phyloP scores from a whole-genome alignment of 2,797 vertebrate genomes.

The Mallotus villosus region DNA sequence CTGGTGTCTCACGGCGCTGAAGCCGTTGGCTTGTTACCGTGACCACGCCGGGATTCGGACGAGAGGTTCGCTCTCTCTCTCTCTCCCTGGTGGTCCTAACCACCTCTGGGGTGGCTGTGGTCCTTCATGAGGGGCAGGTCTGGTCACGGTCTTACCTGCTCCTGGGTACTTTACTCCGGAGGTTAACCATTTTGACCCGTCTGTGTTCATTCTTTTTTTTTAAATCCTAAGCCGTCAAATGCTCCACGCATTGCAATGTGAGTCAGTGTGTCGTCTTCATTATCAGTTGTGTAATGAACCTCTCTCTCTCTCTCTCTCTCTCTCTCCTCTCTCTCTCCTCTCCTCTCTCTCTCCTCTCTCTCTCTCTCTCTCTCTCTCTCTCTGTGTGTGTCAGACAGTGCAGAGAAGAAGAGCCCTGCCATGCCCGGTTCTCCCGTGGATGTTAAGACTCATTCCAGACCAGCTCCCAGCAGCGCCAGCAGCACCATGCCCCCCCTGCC shows the following conservation, averaged over 20 bases:
- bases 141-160: no score
- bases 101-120: no score
- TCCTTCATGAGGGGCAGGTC: no score
- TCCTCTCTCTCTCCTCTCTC: not conserved
- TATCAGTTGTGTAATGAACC: no score
- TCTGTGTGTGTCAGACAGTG: slow-evolving; percentile 76
- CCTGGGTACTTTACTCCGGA: no score
- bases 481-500: slow-evolving; percentile 94
- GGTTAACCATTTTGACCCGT: no score
- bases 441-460: slow-evolving; percentile 96
- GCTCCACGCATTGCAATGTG: no score
- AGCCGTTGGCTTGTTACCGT: not conserved
- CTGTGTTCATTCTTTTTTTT: no score
- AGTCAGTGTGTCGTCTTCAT: no score
- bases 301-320: not conserved
- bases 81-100: no score
- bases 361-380: not conserved
- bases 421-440: slow-evolving; percentile 99
- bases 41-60: not conserved
- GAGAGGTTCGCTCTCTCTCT: no score
- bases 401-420: slow-evolving; percentile 94
- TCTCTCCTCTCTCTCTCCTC: not conserved
- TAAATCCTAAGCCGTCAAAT: no score
- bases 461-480: slow-evolving; percentile 78
- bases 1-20: not conserved